Conservation (phyloP, 2,113 vertebrate species). For the Lagopus muta region DNA sequence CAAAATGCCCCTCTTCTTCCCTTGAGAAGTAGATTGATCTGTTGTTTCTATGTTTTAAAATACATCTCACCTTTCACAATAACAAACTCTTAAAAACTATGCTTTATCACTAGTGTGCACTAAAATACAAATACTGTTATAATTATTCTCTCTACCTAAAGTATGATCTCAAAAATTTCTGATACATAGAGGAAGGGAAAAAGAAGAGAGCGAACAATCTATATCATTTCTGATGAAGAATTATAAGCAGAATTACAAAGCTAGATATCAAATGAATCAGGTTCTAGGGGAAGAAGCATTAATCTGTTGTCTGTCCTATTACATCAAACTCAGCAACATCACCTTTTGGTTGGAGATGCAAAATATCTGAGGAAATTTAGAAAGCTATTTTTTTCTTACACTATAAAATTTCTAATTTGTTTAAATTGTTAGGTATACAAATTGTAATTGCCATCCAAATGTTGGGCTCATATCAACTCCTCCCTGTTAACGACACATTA, state of each 20-base stretch:
- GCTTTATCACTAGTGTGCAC: background rate
- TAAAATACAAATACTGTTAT: background rate
- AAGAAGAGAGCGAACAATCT: background rate
- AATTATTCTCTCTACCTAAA: background rate
- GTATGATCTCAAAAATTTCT: background rate
- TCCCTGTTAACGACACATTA: background rate
- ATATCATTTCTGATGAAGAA: background rate
- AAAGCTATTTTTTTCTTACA: background rate
- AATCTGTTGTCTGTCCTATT: background rate
- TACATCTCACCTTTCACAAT: background rate
- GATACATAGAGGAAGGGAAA: background rate
- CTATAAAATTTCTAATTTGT: background rate
- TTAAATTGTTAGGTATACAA: background rate
- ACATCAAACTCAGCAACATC: background rate
- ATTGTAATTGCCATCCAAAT: background rate
- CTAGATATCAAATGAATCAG: background rate
- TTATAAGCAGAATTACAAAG: background rate
- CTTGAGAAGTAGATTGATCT: background rate
- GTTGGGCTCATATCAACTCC: background rate
- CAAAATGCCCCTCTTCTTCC: background rate
- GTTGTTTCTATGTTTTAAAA: background rate
- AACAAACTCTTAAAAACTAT: background rate
- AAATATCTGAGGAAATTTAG: background rate
- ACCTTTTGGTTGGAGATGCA: background rate
- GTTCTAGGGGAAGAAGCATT: background rate